Percentiles rank a stretch among this genome's conserved stretches.
Conservation (phyloP, 2,113 vertebrate genomes). For the Grallaria varia region DNA sequence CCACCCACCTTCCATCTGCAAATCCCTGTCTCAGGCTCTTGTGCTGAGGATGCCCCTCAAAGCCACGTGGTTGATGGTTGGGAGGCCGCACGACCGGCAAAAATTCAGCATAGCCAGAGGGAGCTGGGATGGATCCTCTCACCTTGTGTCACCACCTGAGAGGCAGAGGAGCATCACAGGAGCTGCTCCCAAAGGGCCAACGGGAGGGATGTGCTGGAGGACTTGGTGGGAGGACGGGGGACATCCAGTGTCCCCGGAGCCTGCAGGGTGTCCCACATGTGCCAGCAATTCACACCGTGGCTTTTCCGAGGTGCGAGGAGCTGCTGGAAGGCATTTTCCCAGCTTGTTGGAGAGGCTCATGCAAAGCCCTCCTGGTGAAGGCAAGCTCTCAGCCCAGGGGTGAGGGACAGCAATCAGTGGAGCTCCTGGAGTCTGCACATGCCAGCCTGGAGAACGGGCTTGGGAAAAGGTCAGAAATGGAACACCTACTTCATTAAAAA, state of each 20-base stretch:
- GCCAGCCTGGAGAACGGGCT: neutral
- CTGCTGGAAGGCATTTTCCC: constrained; percentile 42
- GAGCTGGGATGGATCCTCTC: neutral
- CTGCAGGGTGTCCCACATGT: neutral
- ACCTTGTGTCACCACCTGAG: fast-evolving
- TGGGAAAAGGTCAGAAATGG: neutral
- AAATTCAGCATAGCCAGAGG: neutral
- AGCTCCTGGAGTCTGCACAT: neutral
- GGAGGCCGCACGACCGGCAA: neutral
- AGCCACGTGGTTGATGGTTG: fast-evolving
- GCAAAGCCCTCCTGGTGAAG: neutral
- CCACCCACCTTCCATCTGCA: neutral
- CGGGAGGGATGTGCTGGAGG: neutral
- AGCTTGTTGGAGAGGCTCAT: neutral
- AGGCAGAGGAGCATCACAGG: neutral
- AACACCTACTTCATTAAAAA: neutral
- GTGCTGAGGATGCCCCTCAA: neutral
- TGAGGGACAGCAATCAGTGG: neutral
- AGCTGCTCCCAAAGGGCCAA: neutral
- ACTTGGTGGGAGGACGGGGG: neutral
- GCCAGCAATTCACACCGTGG: neutral
- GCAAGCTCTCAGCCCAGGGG: neutral
- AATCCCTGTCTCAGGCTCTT: neutral
- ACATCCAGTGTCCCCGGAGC: neutral
- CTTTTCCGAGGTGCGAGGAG: constrained; percentile 54